Evolutionary conservation across 2,797 vertebrate species (phyloP).

Genomic region (Oreochromis mossambicus): DNA sequence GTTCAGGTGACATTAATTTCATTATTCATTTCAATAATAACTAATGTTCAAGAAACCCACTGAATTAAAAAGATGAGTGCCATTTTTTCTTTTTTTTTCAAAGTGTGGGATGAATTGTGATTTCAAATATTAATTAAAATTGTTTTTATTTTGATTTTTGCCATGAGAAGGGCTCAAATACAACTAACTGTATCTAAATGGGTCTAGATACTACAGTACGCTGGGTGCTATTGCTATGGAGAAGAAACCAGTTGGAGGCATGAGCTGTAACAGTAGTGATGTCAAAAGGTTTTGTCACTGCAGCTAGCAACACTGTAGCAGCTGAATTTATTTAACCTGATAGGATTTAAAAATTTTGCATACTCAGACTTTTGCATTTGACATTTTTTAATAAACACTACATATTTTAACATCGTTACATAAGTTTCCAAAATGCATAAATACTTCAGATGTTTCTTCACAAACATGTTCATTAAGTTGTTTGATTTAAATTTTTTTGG

Average conservation of each 20-base stretch:
- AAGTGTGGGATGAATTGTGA: not conserved
- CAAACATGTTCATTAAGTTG: accelerated
- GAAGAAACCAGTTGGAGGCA: not conserved
- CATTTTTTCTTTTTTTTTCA: not conserved
- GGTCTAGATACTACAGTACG: not conserved
- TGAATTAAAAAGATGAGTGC: not conserved
- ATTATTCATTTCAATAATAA: not conserved
- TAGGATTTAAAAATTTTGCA: accelerated
- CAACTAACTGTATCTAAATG: not conserved
- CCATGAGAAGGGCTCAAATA: not conserved
- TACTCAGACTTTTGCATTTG: not conserved
- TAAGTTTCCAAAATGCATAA: not conserved
- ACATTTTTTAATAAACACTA: not conserved
- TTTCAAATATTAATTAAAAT: not conserved
- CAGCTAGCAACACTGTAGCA: not conserved
- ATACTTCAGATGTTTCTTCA: not conserved
- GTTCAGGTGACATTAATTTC: not conserved
- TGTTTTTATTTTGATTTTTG: not conserved
- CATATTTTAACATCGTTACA: not conserved
- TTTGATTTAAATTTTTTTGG: not conserved
- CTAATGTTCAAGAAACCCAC: not conserved
- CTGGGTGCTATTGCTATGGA: not conserved
- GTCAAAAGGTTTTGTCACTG: not conserved
- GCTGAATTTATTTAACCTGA: not conserved
- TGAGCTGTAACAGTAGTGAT: not conserved